Conservation (phyloP, 2,888 invertebrate genomes). For the Mantis religiosa region DNA sequence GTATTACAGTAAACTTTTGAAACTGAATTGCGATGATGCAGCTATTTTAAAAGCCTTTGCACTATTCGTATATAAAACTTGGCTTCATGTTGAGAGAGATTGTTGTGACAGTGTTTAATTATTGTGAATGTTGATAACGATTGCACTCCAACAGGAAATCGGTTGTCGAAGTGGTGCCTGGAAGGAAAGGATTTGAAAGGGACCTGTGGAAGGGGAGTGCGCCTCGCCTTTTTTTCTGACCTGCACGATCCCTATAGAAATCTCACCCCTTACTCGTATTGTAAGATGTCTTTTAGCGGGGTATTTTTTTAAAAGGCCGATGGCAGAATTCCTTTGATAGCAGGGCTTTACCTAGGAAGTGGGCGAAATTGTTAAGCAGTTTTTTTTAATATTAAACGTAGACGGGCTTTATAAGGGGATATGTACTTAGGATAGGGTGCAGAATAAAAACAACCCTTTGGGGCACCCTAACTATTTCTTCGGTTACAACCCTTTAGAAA, state of each 20-base stretch:
- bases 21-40: no score
- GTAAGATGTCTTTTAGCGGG: slow-evolving; percentile 26
- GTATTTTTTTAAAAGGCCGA: slow-evolving; percentile 6
- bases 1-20: no score
- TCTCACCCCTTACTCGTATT: background rate
- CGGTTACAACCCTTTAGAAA: slow-evolving; percentile 12
- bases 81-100: no score
- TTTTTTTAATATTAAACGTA: slow-evolving; percentile 14
- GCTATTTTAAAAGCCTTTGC: no score
- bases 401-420: background rate
- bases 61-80: no score
- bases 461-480: slow-evolving; percentile 5
- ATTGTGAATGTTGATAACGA: no score
- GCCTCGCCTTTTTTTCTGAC: background rate
- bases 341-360: background rate
- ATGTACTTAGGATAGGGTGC: background rate
- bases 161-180: background rate
- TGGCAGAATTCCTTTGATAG: slow-evolving; percentile 20
- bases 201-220: background rate
- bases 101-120: no score
- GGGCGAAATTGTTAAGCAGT: background rate
- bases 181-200: background rate
- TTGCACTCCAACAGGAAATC: background rate
- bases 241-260: slow-evolving; percentile 7
- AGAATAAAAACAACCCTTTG: slow-evolving; percentile 4